phyloP scores from a whole-genome alignment of 30 jellyfish, hydroid and myxozoan genomes.

The Chrysaora quinquecirrha region DNA sequence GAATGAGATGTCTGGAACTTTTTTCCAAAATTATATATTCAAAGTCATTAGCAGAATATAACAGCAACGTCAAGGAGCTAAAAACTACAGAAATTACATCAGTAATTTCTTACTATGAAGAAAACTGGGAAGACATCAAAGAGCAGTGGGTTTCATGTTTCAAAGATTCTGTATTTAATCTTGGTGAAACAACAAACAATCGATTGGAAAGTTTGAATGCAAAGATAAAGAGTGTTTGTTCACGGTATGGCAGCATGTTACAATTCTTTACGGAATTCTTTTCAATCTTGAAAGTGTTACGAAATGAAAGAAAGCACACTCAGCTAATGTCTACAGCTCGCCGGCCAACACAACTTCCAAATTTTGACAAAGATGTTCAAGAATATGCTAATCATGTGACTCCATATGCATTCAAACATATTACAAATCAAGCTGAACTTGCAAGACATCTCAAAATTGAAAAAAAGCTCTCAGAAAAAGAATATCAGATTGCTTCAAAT shows the following conservation, averaged over 20 bases:
- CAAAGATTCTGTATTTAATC: neutral
- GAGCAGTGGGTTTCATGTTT: slow-evolving; percentile 53
- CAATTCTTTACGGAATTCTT: slow-evolving; percentile 48
- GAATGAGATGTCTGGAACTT: no score
- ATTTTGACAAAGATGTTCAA: neutral
- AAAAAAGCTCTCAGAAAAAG: neutral
- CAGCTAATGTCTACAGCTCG: slow-evolving; percentile 51
- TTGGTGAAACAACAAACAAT: slow-evolving; percentile 67
- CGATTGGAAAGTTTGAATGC: slow-evolving; percentile 56
- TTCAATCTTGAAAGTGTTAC: slow-evolving; percentile 24
- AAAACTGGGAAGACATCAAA: slow-evolving; percentile 46
- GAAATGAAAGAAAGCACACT: slow-evolving; percentile 51
- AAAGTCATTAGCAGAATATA: slow-evolving; percentile 22
- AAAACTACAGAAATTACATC: slow-evolving; percentile 13
- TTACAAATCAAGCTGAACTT: slow-evolving; percentile 29
- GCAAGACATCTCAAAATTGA: neutral
- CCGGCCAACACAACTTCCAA: slow-evolving; percentile 34
- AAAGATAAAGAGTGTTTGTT: slow-evolving; percentile 36
- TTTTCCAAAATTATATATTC: slow-evolving; percentile 23
- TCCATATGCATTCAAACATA: slow-evolving; percentile 35
- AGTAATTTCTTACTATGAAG: slow-evolving; percentile 43
- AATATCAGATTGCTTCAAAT: neutral
- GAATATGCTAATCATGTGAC: slow-evolving; percentile 29
- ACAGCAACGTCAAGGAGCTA: neutral
- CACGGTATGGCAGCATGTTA: slow-evolving; percentile 24